These are phyloP conservation scores for Fulmarus glacialis DNA, from an alignment of 2,113 vertebrate species.

Conservation along the genomic window DNA sequence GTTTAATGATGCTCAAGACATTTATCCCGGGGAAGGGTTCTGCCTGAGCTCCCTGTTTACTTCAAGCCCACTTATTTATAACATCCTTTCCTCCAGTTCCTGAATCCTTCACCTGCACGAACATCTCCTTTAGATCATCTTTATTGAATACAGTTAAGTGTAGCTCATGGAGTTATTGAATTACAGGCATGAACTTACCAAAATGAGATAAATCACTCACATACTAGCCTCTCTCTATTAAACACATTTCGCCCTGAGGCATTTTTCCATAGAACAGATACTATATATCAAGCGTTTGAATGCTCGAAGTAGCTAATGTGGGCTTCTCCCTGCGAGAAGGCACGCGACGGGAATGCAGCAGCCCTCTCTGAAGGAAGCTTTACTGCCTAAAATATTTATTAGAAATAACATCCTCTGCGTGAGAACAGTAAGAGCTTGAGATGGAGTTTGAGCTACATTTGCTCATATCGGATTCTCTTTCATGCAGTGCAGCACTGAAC, in stretches of 20 bases:
- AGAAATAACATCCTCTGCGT: neutral
- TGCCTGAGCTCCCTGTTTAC: constrained; percentile 42
- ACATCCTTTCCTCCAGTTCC: constrained; percentile 34
- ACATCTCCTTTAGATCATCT: constrained; percentile 57
- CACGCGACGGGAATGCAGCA: neutral
- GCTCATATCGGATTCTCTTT: neutral
- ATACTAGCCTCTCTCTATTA: constrained; percentile 62
- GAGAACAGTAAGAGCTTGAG: neutral
- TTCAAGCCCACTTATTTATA: constrained; percentile 42
- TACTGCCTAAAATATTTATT: constrained; percentile 7
- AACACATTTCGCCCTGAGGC: constrained; percentile 58
- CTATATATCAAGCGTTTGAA: constrained; percentile 16
- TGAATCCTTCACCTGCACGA: constrained; percentile 43
- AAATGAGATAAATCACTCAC: constrained; percentile 67
- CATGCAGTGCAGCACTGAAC: neutral
- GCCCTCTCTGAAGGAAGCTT: neutral
- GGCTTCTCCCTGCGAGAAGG: neutral
- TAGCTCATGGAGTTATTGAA: constrained; percentile 56
- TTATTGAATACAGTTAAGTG: constrained; percentile 57
- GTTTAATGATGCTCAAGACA: constrained; percentile 35
- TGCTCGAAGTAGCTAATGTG: neutral
- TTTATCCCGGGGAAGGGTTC: constrained; percentile 1
- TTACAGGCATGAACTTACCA: constrained; percentile 46
- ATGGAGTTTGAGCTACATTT: neutral
- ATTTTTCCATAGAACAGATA: constrained; percentile 33